Percentiles rank a stretch among this genome's conserved stretches.
Evolutionary conservation across 1,140 invertebrate genomes (phyloP).

Genomic region (Rhagoletis pomonella): DNA sequence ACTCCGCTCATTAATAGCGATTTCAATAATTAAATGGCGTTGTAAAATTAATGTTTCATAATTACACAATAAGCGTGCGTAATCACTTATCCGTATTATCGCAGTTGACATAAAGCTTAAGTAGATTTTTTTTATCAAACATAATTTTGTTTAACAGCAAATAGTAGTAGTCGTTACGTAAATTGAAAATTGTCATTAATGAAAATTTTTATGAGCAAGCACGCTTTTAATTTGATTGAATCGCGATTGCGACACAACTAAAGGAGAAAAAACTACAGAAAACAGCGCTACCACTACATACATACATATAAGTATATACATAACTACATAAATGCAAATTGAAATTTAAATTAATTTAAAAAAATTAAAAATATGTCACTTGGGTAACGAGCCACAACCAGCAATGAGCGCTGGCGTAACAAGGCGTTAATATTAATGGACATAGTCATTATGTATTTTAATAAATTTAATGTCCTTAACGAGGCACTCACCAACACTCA

Average conservation of each 20-base stretch:
- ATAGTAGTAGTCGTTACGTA: not conserved
- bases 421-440: conserved; percentile 21
- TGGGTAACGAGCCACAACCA: not conserved
- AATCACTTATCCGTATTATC: not conserved
- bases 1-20: not conserved
- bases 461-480: conserved; percentile 20
- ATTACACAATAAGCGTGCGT: conserved; percentile 18
- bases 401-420: not conserved
- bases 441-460: conserved; percentile 36
- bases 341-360: conserved; percentile 39
- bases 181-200: conserved; percentile 38
- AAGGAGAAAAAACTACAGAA: not conserved
- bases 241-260: not conserved
- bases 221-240: conserved; percentile 42
- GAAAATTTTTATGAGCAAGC: conserved; percentile 30
- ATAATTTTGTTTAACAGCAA: not conserved
- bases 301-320: not conserved
- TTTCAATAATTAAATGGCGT: conserved; percentile 11
- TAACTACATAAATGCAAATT: not conserved
- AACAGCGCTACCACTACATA: not conserved
- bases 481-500: not conserved
- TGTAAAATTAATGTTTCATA: not conserved
- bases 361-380: conserved; percentile 14
- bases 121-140: conserved; percentile 1
- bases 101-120: not conserved